These are phyloP conservation scores for Orchesella cincta DNA, from an alignment of 1,140 invertebrate genomes.

Conservation along the genomic window DNA sequence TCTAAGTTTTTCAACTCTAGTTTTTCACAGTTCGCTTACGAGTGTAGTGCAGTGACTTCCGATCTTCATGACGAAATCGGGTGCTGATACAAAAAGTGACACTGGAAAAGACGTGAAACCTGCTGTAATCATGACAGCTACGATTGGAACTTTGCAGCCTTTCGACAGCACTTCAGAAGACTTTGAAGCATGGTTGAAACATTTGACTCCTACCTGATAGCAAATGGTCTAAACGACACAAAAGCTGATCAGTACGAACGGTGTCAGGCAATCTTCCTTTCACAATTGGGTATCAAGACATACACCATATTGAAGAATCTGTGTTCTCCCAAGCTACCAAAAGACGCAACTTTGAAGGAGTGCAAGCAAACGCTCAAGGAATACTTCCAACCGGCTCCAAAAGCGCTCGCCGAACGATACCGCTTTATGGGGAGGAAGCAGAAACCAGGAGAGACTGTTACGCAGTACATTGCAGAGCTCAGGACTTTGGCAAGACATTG, in stretches of 20 bases:
- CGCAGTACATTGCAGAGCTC: background rate
- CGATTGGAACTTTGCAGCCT: background rate
- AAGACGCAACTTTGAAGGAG: background rate
- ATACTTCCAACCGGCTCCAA: background rate
- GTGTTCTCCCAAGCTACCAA: background rate
- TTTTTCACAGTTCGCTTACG: no score
- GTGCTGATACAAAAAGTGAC: no score
- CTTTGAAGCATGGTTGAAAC: conserved; percentile 8
- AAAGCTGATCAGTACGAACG: background rate
- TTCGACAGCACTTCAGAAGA: conserved; percentile 2
- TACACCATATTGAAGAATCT: background rate
- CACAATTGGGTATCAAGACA: background rate
- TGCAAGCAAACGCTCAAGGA: background rate
- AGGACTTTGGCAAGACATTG: background rate
- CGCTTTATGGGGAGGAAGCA: conserved; percentile 6
- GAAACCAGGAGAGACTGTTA: background rate
- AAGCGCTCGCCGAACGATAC: background rate
- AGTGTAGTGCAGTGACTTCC: no score
- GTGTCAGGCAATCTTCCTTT: background rate
- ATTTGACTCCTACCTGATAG: conserved; percentile 2
- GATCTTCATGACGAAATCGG: no score
- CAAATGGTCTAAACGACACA: background rate
- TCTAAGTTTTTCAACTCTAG: no score
- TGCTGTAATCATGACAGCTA: no score
- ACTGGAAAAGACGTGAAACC: no score